Conservation (phyloP, 2,113 vertebrate species). For the Anarhynchus alexandrinus region DNA sequence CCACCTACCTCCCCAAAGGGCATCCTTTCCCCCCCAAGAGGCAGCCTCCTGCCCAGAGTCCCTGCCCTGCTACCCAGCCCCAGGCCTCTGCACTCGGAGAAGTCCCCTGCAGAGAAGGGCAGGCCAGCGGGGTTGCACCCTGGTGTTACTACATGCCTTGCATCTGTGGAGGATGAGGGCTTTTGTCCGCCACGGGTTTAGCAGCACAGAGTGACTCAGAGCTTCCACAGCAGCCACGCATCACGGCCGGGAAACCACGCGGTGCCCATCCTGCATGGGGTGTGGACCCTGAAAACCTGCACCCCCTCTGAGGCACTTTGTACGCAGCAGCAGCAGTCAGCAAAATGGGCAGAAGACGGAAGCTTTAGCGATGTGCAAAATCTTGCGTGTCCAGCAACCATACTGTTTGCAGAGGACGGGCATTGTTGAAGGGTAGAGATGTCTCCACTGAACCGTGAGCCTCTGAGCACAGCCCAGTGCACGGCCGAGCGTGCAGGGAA, state of each 20-base stretch:
- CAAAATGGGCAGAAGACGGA: background rate
- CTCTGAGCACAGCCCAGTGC: background rate
- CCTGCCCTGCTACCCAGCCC: fast-evolving
- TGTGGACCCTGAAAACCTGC: background rate
- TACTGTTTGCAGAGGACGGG: fast-evolving
- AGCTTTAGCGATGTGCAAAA: background rate
- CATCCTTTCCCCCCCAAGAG: too few species aligned
- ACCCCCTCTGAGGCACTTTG: fast-evolving
- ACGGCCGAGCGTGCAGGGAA: background rate
- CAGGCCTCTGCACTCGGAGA: too few species aligned
- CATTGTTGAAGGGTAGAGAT: fast-evolving
- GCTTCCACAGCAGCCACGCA: fast-evolving
- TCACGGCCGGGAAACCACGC: fast-evolving
- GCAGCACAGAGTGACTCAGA: background rate
- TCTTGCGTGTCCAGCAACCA: fast-evolving
- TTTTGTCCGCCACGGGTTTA: fast-evolving
- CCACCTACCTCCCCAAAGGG: background rate
- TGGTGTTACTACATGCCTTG: fast-evolving
- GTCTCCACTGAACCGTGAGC: fast-evolving
- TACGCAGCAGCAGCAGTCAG: too few species aligned
- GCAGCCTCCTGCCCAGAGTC: background rate
- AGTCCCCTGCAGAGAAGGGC: background rate
- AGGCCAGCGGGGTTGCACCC: fast-evolving
- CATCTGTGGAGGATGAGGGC: background rate
- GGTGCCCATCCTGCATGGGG: fast-evolving